Evolutionary conservation across 2,113 vertebrate species (phyloP), one percentile per base, ranked within the genome.

Genomic region (Aegithalos caudatus): DNA sequence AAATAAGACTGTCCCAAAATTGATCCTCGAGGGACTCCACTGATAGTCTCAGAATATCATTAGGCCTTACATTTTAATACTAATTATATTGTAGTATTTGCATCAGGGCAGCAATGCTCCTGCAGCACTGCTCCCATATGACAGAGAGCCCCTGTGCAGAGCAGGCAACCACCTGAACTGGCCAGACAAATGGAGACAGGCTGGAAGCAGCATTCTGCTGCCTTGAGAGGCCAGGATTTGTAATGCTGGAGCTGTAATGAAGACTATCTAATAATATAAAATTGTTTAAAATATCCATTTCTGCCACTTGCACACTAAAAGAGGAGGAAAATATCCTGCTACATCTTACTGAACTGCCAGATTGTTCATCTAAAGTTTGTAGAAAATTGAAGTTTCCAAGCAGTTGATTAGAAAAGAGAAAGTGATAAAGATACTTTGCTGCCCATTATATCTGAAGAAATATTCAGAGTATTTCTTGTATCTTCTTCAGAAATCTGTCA

Each of bases 81-180:
- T 88, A 90, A 93, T 96, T 81, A 71, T 33, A 88, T 77, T 83
- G 38, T 24, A 73, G 64, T 44, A 64, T 93, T 88, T 93, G 56
- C 38, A 40, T 82, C 33, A 58, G 3, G 23, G 58, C 60, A 92
- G 61, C 74, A 79, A 31, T 4, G 1, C 1, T 58, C 53, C 54
- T 44, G 29, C 15, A 64, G 62, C 20, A 8, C 7, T 28, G 31
- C 7, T 24, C 38, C 33, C 10, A 11, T 1, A 48, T 5, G 76
- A 51, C 42, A 66, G 31, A 35, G 44, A 42, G 37, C 5, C 44
- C 17, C 48, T 31, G 33, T 28, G 27, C 78, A 64, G 70, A 53
- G 66, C 23, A 88, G 18, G 4, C 58, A 42, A 1, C 7, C 27
- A 27, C 47, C 45, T 12, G 25, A 74, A 33, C 16, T 23, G 45